Percentiles rank a stretch among this genome's conserved stretches.
phyloP scores from a whole-genome alignment of 2,888 invertebrate genomes.

The Himalopsyche tibetana region DNA sequence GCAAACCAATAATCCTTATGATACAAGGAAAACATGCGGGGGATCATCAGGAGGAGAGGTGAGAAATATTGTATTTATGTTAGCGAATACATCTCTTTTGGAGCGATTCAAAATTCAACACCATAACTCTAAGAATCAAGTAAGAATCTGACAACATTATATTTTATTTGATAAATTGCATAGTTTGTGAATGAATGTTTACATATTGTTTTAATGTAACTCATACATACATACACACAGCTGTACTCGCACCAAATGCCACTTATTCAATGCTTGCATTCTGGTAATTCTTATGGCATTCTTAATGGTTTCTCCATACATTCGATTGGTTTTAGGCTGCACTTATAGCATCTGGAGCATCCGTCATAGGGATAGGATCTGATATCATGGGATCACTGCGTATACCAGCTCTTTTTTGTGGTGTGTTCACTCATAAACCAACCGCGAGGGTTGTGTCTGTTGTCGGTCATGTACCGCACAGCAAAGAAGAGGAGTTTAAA shows the following conservation, averaged over 20 bases:
- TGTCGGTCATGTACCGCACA: conserved; percentile 82
- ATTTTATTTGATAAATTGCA: too few species aligned
- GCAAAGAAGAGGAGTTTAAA: conserved; percentile 79
- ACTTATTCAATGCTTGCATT: too few species aligned
- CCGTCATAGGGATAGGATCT: conserved; percentile 87
- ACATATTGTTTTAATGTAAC: too few species aligned
- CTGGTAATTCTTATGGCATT: too few species aligned
- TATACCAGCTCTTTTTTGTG: conserved; percentile 90
- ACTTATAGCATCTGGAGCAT: conserved; percentile 85
- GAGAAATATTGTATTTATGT: conserved; percentile 64
- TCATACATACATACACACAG: too few species aligned
- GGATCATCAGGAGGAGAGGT: conserved; percentile 95
- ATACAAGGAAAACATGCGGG: conserved; percentile 84
- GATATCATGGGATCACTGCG: conserved; percentile 93
- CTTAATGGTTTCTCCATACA: neutral
- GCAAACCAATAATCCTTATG: conserved; percentile 89
- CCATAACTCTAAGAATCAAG: too few species aligned
- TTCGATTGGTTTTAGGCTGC: conserved; percentile 76
- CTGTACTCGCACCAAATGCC: too few species aligned
- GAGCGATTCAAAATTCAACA: too few species aligned
- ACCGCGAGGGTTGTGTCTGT: conserved; percentile 82
- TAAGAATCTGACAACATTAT: too few species aligned
- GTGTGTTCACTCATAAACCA: conserved; percentile 92
- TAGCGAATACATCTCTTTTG: too few species aligned
- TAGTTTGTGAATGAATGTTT: too few species aligned